Percentiles rank a stretch among this genome's conserved stretches.
Conservation (phyloP, 2,888 invertebrate species). For the Piscicola geometra region DNA sequence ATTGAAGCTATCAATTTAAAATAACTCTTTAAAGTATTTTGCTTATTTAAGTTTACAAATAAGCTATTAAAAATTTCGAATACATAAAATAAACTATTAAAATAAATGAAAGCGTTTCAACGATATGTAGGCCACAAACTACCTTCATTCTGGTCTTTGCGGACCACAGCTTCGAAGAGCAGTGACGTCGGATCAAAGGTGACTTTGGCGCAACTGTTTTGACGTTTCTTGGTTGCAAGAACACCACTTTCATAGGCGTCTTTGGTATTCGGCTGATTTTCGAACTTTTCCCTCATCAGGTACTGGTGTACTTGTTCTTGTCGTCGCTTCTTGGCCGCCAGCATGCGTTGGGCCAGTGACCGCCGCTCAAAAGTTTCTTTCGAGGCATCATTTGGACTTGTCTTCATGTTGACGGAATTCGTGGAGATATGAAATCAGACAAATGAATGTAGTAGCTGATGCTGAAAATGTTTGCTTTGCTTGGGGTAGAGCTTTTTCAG, state of each 20-base stretch:
- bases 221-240: neutral
- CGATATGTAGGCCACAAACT: no score
- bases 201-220: neutral
- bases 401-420: no score
- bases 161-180: conserved; percentile 25
- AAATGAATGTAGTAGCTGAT: no score
- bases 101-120: no score
- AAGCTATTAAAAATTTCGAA: no score
- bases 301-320: conserved; percentile 31
- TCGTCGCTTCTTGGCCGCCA: conserved; percentile 28
- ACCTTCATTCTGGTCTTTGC: conserved; percentile 33
- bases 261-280: neutral
- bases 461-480: no score
- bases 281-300: neutral
- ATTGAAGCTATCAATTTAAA: no score
- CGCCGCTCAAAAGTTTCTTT: neutral
- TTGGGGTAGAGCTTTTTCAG: no score
- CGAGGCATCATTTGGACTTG: neutral
- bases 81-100: no score
- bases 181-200: conserved; percentile 18
- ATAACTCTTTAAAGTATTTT: no score
- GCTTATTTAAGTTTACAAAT: no score
- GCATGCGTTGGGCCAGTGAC: conserved; percentile 27
- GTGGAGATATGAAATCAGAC: no score
- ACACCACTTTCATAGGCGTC: neutral